phyloP scores from a whole-genome alignment of 2,113 vertebrate genomes.

The Condylura cristata region DNA sequence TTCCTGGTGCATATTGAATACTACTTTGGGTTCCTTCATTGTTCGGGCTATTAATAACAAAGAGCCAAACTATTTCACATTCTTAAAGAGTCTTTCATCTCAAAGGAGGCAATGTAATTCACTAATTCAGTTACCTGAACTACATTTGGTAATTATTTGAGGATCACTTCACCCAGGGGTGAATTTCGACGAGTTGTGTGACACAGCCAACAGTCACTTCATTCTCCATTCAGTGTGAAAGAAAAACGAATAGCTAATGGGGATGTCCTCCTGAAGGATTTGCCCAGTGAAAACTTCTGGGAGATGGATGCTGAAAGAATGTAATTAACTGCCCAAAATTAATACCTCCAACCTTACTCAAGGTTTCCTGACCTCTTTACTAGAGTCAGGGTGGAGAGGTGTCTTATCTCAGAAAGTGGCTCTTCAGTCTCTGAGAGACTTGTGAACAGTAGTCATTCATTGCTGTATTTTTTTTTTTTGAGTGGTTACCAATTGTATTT shows the following conservation, averaged over 20 bases:
- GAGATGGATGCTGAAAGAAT: constrained; percentile 73
- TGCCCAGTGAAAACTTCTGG: constrained; percentile 73
- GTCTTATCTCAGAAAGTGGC: constrained; percentile 30
- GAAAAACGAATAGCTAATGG: constrained; percentile 77
- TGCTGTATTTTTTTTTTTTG: not conserved
- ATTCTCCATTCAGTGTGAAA: constrained; percentile 62
- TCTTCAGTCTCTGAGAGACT: not conserved
- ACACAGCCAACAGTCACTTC: constrained; percentile 71
- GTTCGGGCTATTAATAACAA: constrained; percentile 81
- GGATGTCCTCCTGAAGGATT: constrained; percentile 76
- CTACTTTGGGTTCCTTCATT: constrained; percentile 72
- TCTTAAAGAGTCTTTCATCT: constrained; percentile 80
- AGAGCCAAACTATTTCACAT: constrained; percentile 76
- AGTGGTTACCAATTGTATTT: constrained; percentile 10
- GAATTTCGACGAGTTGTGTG: constrained; percentile 70
- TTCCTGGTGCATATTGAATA: constrained; percentile 71
- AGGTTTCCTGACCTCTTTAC: constrained; percentile 77
- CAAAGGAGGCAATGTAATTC: constrained; percentile 78
- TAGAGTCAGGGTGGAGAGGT: constrained; percentile 58
- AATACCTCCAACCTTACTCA: constrained; percentile 74
- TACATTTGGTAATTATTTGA: constrained; percentile 83
- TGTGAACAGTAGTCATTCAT: not conserved
- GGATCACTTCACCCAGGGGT: constrained; percentile 82
- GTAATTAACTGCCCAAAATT: constrained; percentile 80
- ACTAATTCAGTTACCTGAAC: constrained; percentile 82